phyloP scores from a whole-genome alignment of 2,113 vertebrate genomes.

The Galeopterus variegatus region DNA sequence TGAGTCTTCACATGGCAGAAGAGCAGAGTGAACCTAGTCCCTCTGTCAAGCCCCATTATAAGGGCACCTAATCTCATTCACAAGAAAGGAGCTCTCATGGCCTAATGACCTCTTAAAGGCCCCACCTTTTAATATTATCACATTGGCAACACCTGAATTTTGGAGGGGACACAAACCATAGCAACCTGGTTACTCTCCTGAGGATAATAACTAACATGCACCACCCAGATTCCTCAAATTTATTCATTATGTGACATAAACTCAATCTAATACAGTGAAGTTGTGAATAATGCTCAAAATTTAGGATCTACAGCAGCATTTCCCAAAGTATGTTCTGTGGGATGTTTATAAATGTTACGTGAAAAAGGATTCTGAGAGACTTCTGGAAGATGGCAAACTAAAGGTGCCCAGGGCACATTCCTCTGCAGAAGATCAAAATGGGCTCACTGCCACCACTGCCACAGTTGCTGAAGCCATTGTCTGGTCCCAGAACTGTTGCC shows the following conservation, averaged over 20 bases:
- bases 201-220: background rate
- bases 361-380: background rate
- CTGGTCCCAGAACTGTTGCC: too few species aligned
- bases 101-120: background rate
- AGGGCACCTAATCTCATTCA: background rate
- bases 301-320: background rate
- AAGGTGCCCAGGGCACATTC: too few species aligned
- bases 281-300: background rate
- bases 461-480: too few species aligned
- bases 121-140: background rate
- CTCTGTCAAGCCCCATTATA: background rate
- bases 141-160: background rate
- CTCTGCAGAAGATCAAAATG: too few species aligned
- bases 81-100: background rate
- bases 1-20: background rate
- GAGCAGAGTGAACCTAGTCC: background rate
- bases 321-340: background rate
- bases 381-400: too few species aligned
- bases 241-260: background rate
- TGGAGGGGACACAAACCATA: background rate
- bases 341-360: background rate
- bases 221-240: background rate
- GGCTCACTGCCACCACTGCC: too few species aligned
- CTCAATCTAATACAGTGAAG: background rate
- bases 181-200: background rate